Evolutionary conservation across 2,797 vertebrate genomes (phyloP).

Genomic region (Alauda arvensis): DNA sequence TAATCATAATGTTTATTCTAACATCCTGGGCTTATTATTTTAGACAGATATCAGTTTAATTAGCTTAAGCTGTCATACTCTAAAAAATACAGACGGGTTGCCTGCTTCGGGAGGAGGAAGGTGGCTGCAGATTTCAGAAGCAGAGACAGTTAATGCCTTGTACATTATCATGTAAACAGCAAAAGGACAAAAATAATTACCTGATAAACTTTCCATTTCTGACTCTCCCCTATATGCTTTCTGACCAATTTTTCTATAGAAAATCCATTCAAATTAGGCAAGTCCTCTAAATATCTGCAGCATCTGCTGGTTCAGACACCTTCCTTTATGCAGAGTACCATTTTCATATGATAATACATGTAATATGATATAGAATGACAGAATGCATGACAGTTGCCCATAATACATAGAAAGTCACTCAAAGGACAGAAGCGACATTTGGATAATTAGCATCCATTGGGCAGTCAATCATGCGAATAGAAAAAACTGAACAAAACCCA

Average conservation of each 20-base stretch:
- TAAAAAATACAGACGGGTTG: conserved; percentile 64
- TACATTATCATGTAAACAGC: conserved; percentile 56
- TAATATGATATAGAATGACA: conserved; percentile 84
- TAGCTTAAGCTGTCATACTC: conserved; percentile 65
- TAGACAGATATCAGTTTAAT: conserved; percentile 72
- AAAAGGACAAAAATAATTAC: conserved; percentile 71
- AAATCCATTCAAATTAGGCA: conserved; percentile 69
- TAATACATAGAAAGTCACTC: conserved; percentile 82
- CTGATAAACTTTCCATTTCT: conserved; percentile 73
- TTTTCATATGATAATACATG: conserved; percentile 81
- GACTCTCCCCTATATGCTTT: conserved; percentile 61
- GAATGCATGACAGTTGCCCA: conserved; percentile 83
- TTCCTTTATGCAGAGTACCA: conserved; percentile 72
- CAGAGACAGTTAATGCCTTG: conserved; percentile 46
- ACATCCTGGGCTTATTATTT: conserved; percentile 66
- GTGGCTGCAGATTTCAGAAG: conserved; percentile 59
- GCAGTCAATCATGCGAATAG: conserved; percentile 82
- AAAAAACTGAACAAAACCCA: conserved; percentile 83
- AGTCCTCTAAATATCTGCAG: conserved; percentile 72
- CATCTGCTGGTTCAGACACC: conserved; percentile 75
- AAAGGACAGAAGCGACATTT: conserved; percentile 84
- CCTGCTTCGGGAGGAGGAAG: conserved; percentile 53
- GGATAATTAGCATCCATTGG: conserved; percentile 84
- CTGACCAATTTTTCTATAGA: conserved; percentile 54
- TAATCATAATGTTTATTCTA: conserved; percentile 65